Evolutionary conservation across 1,140 invertebrate genomes (phyloP), one percentile per base, ranked within the genome.

Genomic region (Campoletis sonorensis): DNA sequence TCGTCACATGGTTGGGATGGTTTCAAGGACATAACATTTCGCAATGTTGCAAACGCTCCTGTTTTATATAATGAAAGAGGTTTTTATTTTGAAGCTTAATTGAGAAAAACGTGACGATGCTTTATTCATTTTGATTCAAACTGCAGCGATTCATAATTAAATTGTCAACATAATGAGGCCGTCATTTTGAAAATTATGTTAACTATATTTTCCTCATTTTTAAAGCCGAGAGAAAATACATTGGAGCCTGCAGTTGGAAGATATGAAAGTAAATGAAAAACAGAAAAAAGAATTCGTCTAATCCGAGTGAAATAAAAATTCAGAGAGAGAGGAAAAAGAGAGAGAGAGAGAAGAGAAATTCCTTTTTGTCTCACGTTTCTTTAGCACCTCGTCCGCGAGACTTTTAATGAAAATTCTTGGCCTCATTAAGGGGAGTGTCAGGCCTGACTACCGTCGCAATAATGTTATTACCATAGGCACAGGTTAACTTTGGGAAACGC

Each of bases 401-500:
- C 37, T 78, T 64, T 78, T 78, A 78, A 78, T 78, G 76, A 64
- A 78, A 78, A 67, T 64, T 78, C 76, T 78, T 67, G 58, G 58
- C 15, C 76, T 78, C 58, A 40, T 78, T 67, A 78, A 45, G 76
- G 45, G 37, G 7, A 16, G 23, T 51, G 49, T 40, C 30, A 23
- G 7, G 76, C 33, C 26, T 15, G n/a, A 16, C n/a, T 33, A 23
- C 54, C 33, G 7, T 61, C 30, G 33, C 58, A 78, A 78, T 64
- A 78, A 78, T 78, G 61, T 78, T 78, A 78, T 78, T 78, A 78
- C 58, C 76, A 78, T 78, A 78, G 76, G 76, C 76, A 26, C 58
- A 21, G 16, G 76, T 78, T 40, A 70, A 78, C 58, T 78, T 64
- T 16, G 61, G 37, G 58, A 67, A 78, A 33, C 11, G 33, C 76